Evolutionary conservation across 2,888 invertebrate species (phyloP), one percentile per base, ranked within the genome.

Genomic region (Cantharis rustica): DNA sequence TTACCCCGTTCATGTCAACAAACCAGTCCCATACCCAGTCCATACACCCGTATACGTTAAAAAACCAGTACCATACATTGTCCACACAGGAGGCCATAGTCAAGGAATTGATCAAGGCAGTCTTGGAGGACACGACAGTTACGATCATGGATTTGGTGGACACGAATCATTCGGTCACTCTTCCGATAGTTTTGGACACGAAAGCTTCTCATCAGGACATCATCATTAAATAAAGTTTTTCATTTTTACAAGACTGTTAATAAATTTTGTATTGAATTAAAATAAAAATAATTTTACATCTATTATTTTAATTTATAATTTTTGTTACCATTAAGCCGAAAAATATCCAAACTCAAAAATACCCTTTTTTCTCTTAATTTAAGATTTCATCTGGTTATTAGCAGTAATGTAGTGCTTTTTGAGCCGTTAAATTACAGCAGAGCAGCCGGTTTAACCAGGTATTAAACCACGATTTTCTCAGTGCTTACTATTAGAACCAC

Each of bases 11-110:
- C 88, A 88, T 31, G 86, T 90, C 1, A 87, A 88, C 68, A 88
- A 89, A 77, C 89, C 90, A 72, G 88, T 89, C 5, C 87, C 89
- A 13, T 89, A 90, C 62, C 89, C 89, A 72, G 88, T 90, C 4
- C 90, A 90, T 69, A 87, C 89, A 79, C 88, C 89, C 9, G 89
- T 90, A 79, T 88, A 89, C 78, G 87, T 90, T 15, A 91, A 91
- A 81, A 89, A 91, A 80, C 90, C 90, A 63, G 89, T 90, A 2
- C 87, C 87, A 27, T 84, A 88, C 17, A 80, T 83, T 70, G 83
- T 87, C 10, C 86, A 87, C 79, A 85, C 81, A 68, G 79, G 81
- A 75, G 81, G 82, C 15, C 66, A 71, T 20, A 75, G 73, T 63
- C 20, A 63, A 75, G 77, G 80, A 73, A 68, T 81, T 74, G 74